Evolutionary conservation across 1,140 invertebrate species (phyloP).

Genomic region (Solenopsis fugax): DNA sequence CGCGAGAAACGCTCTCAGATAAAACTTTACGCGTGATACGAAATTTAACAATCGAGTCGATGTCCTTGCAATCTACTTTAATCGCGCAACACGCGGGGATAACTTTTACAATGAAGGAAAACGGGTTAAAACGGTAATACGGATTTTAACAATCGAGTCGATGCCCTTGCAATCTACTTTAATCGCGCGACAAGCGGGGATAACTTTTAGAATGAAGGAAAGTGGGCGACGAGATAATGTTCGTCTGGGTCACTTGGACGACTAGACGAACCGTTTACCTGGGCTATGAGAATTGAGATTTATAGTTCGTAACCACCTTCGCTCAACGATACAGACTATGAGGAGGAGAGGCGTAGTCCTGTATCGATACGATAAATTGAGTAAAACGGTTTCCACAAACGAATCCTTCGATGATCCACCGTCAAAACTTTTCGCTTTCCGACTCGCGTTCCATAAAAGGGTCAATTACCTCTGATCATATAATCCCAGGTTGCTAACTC

Average conservation of each 20-base stretch:
- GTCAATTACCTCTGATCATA: conserved; percentile 19
- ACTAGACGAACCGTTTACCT: conserved; percentile 41
- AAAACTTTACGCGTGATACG: not conserved
- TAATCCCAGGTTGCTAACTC: conserved; percentile 43
- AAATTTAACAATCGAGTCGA: conserved; percentile 1
- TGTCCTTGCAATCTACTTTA: not conserved
- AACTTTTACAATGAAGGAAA: conserved; percentile 10
- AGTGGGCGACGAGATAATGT: not conserved
- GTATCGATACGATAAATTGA: conserved; percentile 21
- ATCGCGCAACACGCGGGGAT: not conserved
- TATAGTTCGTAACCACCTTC: conserved; percentile 45
- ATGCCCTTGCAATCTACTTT: conserved; percentile 5
- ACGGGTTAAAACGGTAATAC: too few relatives aligned
- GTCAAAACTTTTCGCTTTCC: conserved; percentile 42
- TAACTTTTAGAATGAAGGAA: conserved; percentile 4
- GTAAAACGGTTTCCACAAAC: not conserved
- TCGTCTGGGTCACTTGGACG: conserved; percentile 23
- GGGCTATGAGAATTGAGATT: conserved; percentile 39
- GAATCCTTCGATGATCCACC: conserved; percentile 38
- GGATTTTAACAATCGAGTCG: not conserved
- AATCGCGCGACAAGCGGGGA: not conserved
- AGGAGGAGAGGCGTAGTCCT: not conserved
- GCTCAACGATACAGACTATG: conserved; percentile 7
- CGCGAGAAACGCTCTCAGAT: too few relatives aligned
- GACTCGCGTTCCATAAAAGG: conserved; percentile 7